A percentile compares a stretch with the other conserved stretches of the same genome.
Conservation (phyloP, 2,113 vertebrate genomes). For the Cervus canadensis region DNA sequence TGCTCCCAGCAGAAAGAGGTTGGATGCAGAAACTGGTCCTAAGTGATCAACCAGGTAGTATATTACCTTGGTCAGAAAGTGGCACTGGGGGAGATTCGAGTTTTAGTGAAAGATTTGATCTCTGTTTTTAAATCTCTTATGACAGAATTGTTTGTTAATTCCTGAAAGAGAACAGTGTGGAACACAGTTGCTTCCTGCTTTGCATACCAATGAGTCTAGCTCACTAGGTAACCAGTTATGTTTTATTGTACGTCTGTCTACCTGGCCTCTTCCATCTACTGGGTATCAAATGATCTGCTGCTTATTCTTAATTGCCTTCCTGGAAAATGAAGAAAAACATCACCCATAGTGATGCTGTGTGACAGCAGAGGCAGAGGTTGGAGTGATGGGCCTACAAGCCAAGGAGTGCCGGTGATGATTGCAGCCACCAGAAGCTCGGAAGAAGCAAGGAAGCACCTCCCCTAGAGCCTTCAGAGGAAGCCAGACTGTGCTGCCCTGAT, state of each 20-base stretch:
- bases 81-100: neutral
- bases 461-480: neutral
- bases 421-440: neutral
- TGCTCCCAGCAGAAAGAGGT: neutral
- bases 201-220: neutral
- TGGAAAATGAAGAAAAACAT: neutral
- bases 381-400: neutral
- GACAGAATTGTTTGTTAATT: slow-evolving; percentile 22
- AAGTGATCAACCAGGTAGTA: neutral
- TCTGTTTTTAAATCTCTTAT: neutral
- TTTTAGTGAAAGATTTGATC: neutral
- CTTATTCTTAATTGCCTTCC: neutral
- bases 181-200: neutral
- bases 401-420: neutral
- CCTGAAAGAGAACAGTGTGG: neutral
- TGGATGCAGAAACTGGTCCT: neutral
- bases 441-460: neutral
- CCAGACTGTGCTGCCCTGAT: neutral
- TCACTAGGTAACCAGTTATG: neutral
- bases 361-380: neutral
- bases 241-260: neutral
- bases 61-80: neutral
- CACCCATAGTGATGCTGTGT: neutral
- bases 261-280: neutral
- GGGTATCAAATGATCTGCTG: neutral